Evolutionary conservation across 2,113 vertebrate species (phyloP).

Genomic region (Pterocles gutturalis): DNA sequence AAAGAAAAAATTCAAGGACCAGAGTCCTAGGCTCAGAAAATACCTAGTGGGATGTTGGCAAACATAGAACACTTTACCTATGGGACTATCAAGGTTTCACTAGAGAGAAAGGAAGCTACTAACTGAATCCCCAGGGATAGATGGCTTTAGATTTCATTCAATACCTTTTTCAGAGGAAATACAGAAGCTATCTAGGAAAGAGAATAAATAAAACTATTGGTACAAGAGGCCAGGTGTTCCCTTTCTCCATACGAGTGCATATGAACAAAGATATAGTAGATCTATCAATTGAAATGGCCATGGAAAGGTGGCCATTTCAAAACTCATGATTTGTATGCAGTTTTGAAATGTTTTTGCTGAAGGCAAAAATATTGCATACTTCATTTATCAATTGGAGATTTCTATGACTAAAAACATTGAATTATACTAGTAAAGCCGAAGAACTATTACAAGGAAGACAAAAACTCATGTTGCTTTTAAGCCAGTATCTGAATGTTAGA

Average conservation of each 20-base stretch:
- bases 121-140: background rate
- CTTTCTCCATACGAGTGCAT: background rate
- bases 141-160: background rate
- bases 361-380: background rate
- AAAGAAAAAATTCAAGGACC: background rate
- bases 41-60: background rate
- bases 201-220: background rate
- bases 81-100: background rate
- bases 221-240: background rate
- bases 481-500: background rate
- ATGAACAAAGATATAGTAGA: background rate
- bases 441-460: background rate
- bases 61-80: background rate
- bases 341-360: background rate
- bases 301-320: background rate
- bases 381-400: background rate
- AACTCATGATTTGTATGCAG: background rate
- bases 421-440: background rate
- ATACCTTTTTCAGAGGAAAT: background rate
- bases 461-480: background rate
- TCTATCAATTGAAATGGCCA: background rate
- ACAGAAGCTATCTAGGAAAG: background rate
- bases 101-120: background rate
- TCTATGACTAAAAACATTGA: background rate
- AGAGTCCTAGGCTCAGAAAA: background rate